A percentile compares a stretch with the other conserved stretches of the same genome.
Conservation (phyloP, 2,888 invertebrate genomes). For the Lampropteryx suffumata region DNA sequence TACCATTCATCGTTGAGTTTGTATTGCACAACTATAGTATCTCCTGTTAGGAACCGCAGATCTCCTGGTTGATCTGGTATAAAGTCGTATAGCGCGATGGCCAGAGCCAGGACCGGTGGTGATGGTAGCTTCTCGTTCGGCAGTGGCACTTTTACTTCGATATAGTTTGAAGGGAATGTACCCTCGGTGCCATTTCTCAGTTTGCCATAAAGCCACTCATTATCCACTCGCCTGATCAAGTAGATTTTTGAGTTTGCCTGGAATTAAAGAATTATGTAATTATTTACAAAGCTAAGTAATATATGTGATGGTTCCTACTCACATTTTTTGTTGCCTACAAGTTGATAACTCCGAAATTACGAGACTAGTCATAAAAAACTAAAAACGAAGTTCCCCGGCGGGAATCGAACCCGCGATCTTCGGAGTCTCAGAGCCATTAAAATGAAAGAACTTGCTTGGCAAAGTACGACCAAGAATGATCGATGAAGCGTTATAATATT, state of each 20-base stretch:
- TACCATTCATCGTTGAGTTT: constrained; percentile 91
- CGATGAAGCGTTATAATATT: too few relatives aligned
- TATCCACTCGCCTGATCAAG: constrained; percentile 86
- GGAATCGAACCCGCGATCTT: too few relatives aligned
- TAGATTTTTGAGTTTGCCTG: constrained; percentile 89
- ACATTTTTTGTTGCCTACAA: too few relatives aligned
- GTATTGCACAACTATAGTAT: constrained; percentile 84
- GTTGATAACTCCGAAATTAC: too few relatives aligned
- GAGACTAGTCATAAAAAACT: too few relatives aligned
- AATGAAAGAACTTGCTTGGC: too few relatives aligned
- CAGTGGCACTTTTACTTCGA: constrained; percentile 89
- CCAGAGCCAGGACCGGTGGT: constrained; percentile 63
- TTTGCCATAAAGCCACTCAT: constrained; percentile 91
- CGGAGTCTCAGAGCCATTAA: too few relatives aligned
- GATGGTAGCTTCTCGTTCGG: constrained; percentile 56
- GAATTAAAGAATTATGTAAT: constrained; percentile 50
- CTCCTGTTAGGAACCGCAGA: constrained; percentile 59
- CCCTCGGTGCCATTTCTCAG: constrained; percentile 86
- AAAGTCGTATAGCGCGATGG: constrained; percentile 88
- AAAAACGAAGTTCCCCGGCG: too few relatives aligned
- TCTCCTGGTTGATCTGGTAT: constrained; percentile 81
- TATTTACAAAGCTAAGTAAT: too few relatives aligned
- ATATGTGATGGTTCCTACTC: too few relatives aligned
- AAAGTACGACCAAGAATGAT: too few relatives aligned
- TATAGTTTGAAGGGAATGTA: constrained; percentile 91